Evolutionary conservation across 2,113 vertebrate species (phyloP), one percentile per base, ranked within the genome.

Genomic region (Bubo scandiacus): DNA sequence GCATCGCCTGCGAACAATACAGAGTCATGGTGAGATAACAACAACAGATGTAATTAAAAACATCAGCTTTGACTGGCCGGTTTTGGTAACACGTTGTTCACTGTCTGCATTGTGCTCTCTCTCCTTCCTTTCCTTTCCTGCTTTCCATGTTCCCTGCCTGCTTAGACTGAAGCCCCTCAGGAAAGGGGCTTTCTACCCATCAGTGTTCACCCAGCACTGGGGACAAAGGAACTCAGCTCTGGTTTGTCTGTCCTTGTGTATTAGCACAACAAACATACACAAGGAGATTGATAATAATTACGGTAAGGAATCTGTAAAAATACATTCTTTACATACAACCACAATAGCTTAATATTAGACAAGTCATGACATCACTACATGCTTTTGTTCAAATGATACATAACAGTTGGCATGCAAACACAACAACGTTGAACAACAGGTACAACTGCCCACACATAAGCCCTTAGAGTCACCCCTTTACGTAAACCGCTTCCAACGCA

Each of bases 271-370:
- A 75, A 86, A 42, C 5, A 29, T 0, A 6, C 3, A n/a, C 51
- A 45, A 38, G 45, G 38, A 43, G 25, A 36, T 49, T 6, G 21
- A 12, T 13, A 57, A 16, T 3, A 71, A 71, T 6, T 51, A 45
- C 0, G 0, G 12, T 7, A 88, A 57, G 6, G 38, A 57, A 65
- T 10, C 57, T 47, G 51, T 23, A 70, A 73, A 79, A 85, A 73
- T 4, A 38, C 0, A 2, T 27, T 12, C 40, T 70, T 55, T 3
- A 82, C 45, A 51, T 9, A 38, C 6, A 73, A n/a, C 5, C 2
- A 0, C 4, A 1, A n/a, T 2, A 40, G 55, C 14, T 13, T 55
- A 22, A 58, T 9, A 25, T 11, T 11, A 29, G 36, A 32, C 43
- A 52, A 43, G 51, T 9, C 61, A 22, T 7, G 36, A 38, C 42